These are phyloP conservation scores for Thumatha senex DNA, from an alignment of 2,888 invertebrate species.

Conservation along the genomic window DNA sequence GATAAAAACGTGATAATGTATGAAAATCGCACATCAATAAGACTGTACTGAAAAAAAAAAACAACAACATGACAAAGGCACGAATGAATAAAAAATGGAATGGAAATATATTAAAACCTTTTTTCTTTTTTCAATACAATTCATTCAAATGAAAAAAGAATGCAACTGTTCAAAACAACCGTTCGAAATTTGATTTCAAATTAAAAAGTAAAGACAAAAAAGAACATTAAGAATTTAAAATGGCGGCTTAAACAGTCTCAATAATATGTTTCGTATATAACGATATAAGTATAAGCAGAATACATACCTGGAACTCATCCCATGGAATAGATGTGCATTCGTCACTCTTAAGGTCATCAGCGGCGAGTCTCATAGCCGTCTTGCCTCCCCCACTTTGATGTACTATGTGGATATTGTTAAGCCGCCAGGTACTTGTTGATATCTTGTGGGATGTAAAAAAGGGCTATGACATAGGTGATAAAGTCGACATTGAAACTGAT, in stretches of 20 bases:
- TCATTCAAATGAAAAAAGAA: neutral
- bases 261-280: too few relatives aligned
- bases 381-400: conserved; percentile 58
- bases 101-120: neutral
- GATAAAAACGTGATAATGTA: conserved; percentile 23
- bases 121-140: conserved; percentile 6
- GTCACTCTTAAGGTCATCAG: conserved; percentile 87
- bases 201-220: too few relatives aligned
- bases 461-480: neutral
- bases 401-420: conserved; percentile 70
- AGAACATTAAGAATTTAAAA: neutral
- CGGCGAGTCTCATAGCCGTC: conserved; percentile 59
- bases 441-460: conserved; percentile 66
- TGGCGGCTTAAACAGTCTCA: neutral
- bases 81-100: neutral
- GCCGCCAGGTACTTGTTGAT: conserved; percentile 82
- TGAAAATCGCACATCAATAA: conserved; percentile 4
- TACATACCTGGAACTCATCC: conserved; percentile 95
- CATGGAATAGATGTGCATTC: conserved; percentile 95
- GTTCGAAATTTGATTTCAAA: neutral
- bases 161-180: conserved; percentile 5
- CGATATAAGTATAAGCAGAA: neutral
- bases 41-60: conserved; percentile 8
- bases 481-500: too few relatives aligned
- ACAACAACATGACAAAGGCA: neutral